These are phyloP conservation scores for Momotus momota DNA, from an alignment of 2,797 vertebrate genomes.

Conservation along the genomic window DNA sequence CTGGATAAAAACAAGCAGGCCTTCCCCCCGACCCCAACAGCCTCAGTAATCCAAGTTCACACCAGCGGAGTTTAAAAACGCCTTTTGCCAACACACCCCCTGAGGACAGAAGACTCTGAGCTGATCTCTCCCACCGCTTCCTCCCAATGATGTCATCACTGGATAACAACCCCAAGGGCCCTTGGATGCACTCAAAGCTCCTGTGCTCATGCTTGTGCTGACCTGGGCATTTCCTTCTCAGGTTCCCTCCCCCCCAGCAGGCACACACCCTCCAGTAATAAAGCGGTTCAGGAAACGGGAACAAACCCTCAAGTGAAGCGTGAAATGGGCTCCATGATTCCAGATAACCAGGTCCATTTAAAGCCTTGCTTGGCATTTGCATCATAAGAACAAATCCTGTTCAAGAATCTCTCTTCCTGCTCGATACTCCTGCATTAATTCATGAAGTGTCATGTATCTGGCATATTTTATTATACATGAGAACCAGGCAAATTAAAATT, in stretches of 20 bases:
- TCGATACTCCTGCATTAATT: constrained; percentile 57
- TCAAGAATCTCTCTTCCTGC: background rate
- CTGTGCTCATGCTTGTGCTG: accelerated
- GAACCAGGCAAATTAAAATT: constrained; percentile 21
- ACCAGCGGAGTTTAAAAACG: background rate
- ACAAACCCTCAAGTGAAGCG: background rate
- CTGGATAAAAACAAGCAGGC: background rate
- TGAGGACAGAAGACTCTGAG: background rate
- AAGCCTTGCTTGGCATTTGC: constrained; percentile 42
- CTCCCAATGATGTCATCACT: background rate
- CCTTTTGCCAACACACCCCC: background rate
- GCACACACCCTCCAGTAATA: background rate
- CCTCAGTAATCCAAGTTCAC: background rate
- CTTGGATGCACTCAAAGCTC: background rate
- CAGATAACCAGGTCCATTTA: background rate
- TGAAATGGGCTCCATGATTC: constrained; percentile 20
- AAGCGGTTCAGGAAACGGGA: background rate
- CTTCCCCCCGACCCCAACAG: background rate
- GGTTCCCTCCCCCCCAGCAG: accelerated
- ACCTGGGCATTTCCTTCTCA: background rate
- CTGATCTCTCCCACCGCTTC: background rate
- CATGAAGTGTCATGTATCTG: constrained; percentile 49
- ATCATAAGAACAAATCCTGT: constrained; percentile 19
- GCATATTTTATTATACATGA: constrained; percentile 49
- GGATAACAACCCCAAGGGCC: background rate